phyloP scores from a whole-genome alignment of 2,113 vertebrate species.

The Rhinopithecus roxellana region DNA sequence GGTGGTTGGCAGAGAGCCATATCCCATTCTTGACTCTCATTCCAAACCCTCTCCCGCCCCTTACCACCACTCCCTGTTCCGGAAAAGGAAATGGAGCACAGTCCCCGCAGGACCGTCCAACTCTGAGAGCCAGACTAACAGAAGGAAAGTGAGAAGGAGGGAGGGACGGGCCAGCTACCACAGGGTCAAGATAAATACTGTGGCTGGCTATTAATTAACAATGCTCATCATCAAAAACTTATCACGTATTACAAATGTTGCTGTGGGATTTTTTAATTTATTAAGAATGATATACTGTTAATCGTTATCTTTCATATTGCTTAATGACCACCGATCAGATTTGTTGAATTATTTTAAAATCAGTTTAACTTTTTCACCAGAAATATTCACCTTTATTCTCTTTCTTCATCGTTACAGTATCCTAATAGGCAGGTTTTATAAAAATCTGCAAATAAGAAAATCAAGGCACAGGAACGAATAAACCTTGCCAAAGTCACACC shows the following conservation, averaged over 20 bases:
- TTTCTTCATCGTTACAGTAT: not conserved
- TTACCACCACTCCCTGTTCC: not conserved
- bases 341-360: not conserved
- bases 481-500: not conserved
- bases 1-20: not conserved
- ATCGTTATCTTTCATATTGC: not conserved
- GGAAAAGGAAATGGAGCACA: rapidly evolving
- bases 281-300: not conserved
- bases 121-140: not conserved
- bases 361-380: not conserved
- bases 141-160: not conserved
- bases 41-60: not conserved
- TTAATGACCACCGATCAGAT: not conserved
- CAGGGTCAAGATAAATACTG: not conserved
- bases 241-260: not conserved
- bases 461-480: not conserved
- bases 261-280: not conserved
- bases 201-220: not conserved
- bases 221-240: not conserved
- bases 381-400: not conserved
- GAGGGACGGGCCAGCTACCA: not conserved
- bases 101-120: not conserved
- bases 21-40: not conserved
- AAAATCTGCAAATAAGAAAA: not conserved
- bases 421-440: not conserved